phyloP scores from a whole-genome alignment of 2,113 vertebrate genomes.

The Cnemophilus loriae region DNA sequence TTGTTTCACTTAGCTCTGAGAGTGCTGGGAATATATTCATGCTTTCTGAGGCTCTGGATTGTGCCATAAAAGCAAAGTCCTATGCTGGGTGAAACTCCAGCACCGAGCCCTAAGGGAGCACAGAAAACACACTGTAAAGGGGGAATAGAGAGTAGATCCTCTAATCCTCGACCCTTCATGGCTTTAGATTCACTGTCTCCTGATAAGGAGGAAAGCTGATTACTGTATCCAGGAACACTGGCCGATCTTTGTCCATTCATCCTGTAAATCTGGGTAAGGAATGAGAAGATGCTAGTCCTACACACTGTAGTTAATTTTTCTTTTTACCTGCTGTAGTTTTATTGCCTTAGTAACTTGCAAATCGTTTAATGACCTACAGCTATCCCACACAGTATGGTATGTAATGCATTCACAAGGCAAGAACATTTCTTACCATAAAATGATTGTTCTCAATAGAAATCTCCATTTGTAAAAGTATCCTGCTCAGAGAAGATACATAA shows the following conservation, averaged over 20 bases:
- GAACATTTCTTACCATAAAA: slow-evolving; percentile 8
- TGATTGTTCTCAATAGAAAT: not conserved
- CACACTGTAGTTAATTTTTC: not conserved
- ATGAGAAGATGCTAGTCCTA: not conserved
- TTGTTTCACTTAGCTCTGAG: not conserved
- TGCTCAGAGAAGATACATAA: not conserved
- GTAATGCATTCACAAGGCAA: not conserved
- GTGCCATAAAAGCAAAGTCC: not conserved
- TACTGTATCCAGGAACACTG: not conserved
- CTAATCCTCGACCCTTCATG: not conserved
- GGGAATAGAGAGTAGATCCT: not conserved
- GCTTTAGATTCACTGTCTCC: not conserved
- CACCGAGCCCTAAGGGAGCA: not conserved
- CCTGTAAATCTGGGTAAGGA: not conserved
- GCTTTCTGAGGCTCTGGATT: not conserved
- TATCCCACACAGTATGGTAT: not conserved
- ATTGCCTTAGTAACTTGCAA: not conserved
- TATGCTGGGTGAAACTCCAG: not conserved
- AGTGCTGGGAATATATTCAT: not conserved
- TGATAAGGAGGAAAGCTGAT: not conserved
- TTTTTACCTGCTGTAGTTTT: not conserved
- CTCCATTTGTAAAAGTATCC: not conserved
- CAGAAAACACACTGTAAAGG: not conserved
- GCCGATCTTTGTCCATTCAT: not conserved
- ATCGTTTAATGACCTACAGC: not conserved